These are phyloP conservation scores for Erpobdella octoculata DNA, from an alignment of 2,888 invertebrate species.

Conservation along the genomic window DNA sequence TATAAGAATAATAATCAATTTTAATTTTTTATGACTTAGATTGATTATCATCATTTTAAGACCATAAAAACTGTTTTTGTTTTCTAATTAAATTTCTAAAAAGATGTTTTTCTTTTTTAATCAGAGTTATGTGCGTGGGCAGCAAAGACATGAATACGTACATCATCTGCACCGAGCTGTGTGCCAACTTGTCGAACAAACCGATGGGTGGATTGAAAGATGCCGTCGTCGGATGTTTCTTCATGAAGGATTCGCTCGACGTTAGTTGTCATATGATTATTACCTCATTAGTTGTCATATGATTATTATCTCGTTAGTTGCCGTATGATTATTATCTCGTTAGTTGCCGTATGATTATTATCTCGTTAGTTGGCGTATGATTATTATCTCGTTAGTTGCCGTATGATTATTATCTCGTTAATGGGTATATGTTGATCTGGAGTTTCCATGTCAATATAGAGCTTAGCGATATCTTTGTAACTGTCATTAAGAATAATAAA, in stretches of 20 bases:
- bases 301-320: no score
- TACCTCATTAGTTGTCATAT: no score
- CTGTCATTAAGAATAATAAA: no score
- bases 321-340: no score
- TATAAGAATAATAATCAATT: not conserved
- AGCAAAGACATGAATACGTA: conserved; percentile 78
- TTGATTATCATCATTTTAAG: not conserved
- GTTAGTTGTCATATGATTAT: conserved; percentile 56
- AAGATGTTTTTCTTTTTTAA: not conserved
- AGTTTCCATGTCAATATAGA: no score
- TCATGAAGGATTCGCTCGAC: conserved; percentile 76
- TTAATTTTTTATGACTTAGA: not conserved
- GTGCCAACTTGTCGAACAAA: conserved; percentile 68
- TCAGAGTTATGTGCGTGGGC: conserved; percentile 73
- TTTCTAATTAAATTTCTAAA: not conserved
- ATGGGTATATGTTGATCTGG: no score
- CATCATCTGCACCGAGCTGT: conserved; percentile 69
- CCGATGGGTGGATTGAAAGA: conserved; percentile 77
- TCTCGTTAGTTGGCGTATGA: no score
- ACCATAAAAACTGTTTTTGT: not conserved
- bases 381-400: no score
- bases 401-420: no score
- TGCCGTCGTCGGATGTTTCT: conserved; percentile 74
- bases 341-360: no score
- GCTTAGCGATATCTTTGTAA: no score